Conservation (phyloP, 2,113 vertebrate species). For the Anolis sagrei region DNA sequence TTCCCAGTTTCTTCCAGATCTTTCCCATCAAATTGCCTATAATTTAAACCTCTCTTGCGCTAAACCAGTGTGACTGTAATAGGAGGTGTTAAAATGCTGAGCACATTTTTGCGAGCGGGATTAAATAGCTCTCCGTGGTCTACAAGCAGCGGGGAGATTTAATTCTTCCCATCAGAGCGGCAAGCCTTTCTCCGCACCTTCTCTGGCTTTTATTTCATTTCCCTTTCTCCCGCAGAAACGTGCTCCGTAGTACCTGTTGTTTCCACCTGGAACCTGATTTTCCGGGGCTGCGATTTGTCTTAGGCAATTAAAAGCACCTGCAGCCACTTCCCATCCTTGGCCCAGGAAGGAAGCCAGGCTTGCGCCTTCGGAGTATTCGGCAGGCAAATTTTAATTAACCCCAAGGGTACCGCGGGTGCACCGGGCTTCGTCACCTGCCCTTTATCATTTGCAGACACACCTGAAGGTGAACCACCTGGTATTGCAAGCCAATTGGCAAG, state of each 20-base stretch:
- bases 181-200: neutral
- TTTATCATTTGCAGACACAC: conserved; percentile 36
- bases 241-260: conserved; percentile 18
- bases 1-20: neutral
- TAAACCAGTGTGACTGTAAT: neutral
- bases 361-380: conserved; percentile 43
- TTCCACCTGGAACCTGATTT: conserved; percentile 61
- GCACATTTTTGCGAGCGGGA: neutral
- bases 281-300: conserved; percentile 57
- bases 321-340: conserved; percentile 52
- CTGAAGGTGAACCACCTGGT: conserved; percentile 42
- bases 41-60: conserved; percentile 21
- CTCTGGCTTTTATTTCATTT: conserved; percentile 52
- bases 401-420: conserved; percentile 32
- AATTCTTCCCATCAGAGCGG: conserved; percentile 54
- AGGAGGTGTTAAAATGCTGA: neutral
- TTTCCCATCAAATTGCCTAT: conserved; percentile 14
- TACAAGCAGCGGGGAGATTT: conserved; percentile 38
- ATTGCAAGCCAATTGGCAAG: neutral
- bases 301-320: conserved; percentile 51
- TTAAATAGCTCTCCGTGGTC: conserved; percentile 54
- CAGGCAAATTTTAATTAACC: conserved; percentile 50
- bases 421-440: conserved; percentile 21
- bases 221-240: conserved; percentile 45
- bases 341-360: conserved; percentile 46